A percentile compares a stretch with the other conserved stretches of the same genome.
Conservation (phyloP, 1,140 invertebrate species). For the Drosophila mayri region DNA sequence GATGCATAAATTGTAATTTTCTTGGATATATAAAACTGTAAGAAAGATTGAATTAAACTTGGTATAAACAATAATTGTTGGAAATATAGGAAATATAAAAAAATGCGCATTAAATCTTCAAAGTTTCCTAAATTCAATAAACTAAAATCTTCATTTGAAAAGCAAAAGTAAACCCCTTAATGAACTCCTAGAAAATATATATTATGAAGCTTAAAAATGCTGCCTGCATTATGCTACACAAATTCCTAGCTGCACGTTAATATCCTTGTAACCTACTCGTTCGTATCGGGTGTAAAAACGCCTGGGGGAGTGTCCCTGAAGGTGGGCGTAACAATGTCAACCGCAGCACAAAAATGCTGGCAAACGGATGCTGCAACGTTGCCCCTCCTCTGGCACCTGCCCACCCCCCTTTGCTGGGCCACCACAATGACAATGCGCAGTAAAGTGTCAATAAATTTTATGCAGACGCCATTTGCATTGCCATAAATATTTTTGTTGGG, state of each 20-base stretch:
- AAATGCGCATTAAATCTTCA: neutral
- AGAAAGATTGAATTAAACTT: neutral
- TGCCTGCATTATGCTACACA: neutral
- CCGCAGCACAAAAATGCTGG: constrained; percentile 60
- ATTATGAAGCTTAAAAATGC: neutral
- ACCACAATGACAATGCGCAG: constrained; percentile 70
- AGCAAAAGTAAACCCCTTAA: neutral
- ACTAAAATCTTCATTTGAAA: neutral
- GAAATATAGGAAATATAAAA: too few species aligned
- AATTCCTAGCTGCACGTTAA: neutral
- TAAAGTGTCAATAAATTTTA: constrained; percentile 83
- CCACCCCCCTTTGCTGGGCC: neutral
- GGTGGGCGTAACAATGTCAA: constrained; percentile 70
- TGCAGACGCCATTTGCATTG: constrained; percentile 79
- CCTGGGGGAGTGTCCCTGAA: constrained; percentile 38
- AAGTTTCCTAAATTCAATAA: neutral
- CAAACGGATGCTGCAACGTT: constrained; percentile 49
- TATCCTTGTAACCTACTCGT: constrained; percentile 6
- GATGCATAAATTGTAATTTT: too few species aligned
- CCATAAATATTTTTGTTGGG: constrained; percentile 72
- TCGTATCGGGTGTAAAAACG: neutral
- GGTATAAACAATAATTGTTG: neutral
- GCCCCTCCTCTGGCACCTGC: constrained; percentile 1
- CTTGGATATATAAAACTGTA: too few species aligned
- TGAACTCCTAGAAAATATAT: neutral